Evolutionary conservation across 2,888 invertebrate genomes (phyloP).

Genomic region (Adela reaumurella): DNA sequence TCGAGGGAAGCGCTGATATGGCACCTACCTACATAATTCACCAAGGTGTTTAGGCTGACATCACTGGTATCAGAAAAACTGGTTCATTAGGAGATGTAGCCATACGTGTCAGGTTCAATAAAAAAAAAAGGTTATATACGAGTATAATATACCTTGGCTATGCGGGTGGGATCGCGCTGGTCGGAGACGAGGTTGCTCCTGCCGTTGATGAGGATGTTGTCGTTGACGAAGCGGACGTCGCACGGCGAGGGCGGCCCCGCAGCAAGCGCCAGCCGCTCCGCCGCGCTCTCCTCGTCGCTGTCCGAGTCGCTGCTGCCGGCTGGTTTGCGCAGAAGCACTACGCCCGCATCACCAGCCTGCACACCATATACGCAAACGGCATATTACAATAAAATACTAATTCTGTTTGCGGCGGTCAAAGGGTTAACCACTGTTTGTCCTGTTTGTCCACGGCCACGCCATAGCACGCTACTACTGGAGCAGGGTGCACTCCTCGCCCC

Average conservation of each 20-base stretch:
- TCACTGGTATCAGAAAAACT: no score
- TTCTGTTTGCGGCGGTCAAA: no score
- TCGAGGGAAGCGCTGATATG: no score
- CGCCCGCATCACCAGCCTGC: slow-evolving; percentile 42
- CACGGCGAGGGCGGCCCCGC: slow-evolving; percentile 45
- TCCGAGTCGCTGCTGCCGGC: slow-evolving; percentile 46
- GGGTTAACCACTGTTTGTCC: no score
- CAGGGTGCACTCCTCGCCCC: no score
- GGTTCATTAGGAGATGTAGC: no score
- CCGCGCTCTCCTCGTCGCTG: slow-evolving; percentile 18
- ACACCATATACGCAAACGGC: slow-evolving; percentile 5
- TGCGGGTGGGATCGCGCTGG: slow-evolving; percentile 34
- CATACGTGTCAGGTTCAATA: no score
- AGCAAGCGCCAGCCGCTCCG: slow-evolving; percentile 1
- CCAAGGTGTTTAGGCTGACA: no score
- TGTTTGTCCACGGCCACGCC: no score
- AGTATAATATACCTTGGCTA: slow-evolving; percentile 54
- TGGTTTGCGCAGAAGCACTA: slow-evolving; percentile 37
- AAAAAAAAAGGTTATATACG: background rate
- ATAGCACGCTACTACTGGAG: no score
- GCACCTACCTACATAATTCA: no score
- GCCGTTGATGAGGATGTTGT: slow-evolving; percentile 87
- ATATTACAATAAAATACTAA: no score
- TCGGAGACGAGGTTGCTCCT: slow-evolving; percentile 72
- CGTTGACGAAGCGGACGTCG: slow-evolving; percentile 80